Base-by-base conservation (phyloP, 2,888 invertebrate species). In the Luperina nickerlii region DNA sequence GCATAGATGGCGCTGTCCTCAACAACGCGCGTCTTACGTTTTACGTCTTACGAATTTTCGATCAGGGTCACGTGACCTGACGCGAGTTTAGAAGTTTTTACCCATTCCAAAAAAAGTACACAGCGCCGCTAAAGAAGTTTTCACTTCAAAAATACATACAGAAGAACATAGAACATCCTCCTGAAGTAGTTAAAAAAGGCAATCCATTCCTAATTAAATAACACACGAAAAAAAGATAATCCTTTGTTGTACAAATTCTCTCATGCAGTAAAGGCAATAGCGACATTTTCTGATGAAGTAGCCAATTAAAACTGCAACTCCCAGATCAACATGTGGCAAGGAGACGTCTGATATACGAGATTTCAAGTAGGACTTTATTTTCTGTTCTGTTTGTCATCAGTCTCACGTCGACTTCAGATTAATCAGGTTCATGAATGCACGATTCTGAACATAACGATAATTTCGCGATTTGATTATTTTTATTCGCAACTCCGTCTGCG, bases 301-400 rank as follows among this genome's bases (percentile, higher is more conserved):
- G 77, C 77, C 77, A 76, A 60, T 77, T 77, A 76, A 48, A 76
- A 76, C 32, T 45, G 77, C n/a, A 60, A n/a, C 32, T n/a, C 9
- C 4, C 27, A 45, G 27, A 45, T 45, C 42, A 32, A 32, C 27
- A 18, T 32, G 32, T 45, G 45, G 18, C 18, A 48, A 9, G 15
- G 45, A 60, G 1, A 32, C 8, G 20, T 20, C 51, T 13, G 74
- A 51, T 8, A 60, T 15, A 60, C 45, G 32, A 76, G 32, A 45
- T 15, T 48, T 60, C 45, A 60, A 77, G 45, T 32, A 15, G 13
- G 1, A 15, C 77, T 32, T 57, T 60, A 60, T 60, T 76, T 60
- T 57, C 15, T 60, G 57, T 45, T 77, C 32, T 48, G 6, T 38
- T 48, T 48, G 32, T 20, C 48, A 45, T n/a, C n/a, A 76, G 32